Base-by-base conservation (phyloP, 2,888 invertebrate genomes). In the Pristionchus mayeri region DNA sequence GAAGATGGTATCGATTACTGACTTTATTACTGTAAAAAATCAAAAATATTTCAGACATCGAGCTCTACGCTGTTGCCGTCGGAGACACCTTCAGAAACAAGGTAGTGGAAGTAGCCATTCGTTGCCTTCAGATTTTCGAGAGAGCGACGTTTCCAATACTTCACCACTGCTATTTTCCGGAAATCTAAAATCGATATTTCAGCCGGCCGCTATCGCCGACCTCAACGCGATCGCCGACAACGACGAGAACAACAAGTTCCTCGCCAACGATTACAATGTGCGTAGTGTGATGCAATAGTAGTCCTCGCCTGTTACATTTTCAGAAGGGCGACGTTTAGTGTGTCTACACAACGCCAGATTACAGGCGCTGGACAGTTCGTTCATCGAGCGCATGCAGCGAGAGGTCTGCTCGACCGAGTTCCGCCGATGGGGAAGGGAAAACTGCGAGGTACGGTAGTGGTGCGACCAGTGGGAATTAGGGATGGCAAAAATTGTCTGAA, bases 361-460 rank as follows among this genome's bases (percentile, higher is more conserved):
- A 27, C 78, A 78, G 78, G 30, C 78, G 11, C 30, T 78, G 78
- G 52, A 78, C 52, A 21, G n/a, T 21, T 27, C 52, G 21, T 78
- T 78, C 78, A 52, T 78, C 50, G 78, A 78, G 78, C 50, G 78
- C 3, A 24, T 78, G 13, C 78, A 78, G 30, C 30, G 78, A 6
- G 50, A 78, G 37, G 78, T 78, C 34, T 78, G 78, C 52, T 78
- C 78, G 27, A 78, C 78, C 52, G 78, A 78, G 52, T 78, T 78
- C 78, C 16, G 52, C 7, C 50, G 78, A 24, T 52, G 78, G 52
- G 78, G 78, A 16, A 52, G 79, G n/a, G 79, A 79, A 18, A 9
- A 30, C 34, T 54, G 79, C 54, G 54, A 54, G 76, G 48, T 76
- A 27, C 3, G 2, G n/a, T 54, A 24, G 54, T 54, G 54, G n/a